These are phyloP conservation scores for Thymallus thymallus DNA, from an alignment of 2,113 vertebrate species.

Conservation along the genomic window DNA sequence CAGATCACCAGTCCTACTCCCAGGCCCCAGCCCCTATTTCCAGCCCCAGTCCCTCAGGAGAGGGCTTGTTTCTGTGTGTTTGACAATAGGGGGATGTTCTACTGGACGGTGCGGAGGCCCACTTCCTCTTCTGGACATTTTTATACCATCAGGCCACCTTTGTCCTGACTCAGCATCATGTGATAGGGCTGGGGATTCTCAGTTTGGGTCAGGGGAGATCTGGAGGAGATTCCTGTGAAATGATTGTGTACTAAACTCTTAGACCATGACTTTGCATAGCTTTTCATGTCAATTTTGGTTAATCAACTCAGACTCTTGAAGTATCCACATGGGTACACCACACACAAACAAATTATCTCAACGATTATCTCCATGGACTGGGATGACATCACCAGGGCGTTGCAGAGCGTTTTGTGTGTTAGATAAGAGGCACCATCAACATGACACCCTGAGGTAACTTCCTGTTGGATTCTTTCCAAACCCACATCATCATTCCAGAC, in stretches of 20 bases:
- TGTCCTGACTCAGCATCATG: background rate
- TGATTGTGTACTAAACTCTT: too few species aligned
- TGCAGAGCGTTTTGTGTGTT: background rate
- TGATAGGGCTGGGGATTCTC: conserved; percentile 40
- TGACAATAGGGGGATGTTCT: conserved; percentile 67
- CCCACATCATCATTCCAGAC: background rate
- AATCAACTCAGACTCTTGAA: background rate
- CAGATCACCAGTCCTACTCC: background rate
- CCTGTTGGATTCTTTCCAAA: conserved; percentile 1
- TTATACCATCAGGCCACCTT: background rate
- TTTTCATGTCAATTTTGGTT: too few species aligned
- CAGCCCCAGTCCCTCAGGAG: conserved; percentile 11
- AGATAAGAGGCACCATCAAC: conserved; percentile 5
- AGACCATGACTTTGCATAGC: too few species aligned
- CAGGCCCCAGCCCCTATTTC: conserved; percentile 1
- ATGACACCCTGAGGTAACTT: conserved; percentile 11
- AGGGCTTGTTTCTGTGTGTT: conserved; percentile 18
- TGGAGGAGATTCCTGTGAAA: too few species aligned
- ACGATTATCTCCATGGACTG: background rate
- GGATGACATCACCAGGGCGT: background rate
- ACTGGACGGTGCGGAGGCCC: background rate
- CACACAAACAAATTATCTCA: background rate
- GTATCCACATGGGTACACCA: background rate
- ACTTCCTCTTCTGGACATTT: conserved; percentile 9
- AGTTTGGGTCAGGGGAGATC: too few species aligned